A percentile compares a stretch with the other conserved stretches of the same genome.
phyloP scores from a whole-genome alignment of 1,140 invertebrate genomes.

The Caenorhabditis remanei region DNA sequence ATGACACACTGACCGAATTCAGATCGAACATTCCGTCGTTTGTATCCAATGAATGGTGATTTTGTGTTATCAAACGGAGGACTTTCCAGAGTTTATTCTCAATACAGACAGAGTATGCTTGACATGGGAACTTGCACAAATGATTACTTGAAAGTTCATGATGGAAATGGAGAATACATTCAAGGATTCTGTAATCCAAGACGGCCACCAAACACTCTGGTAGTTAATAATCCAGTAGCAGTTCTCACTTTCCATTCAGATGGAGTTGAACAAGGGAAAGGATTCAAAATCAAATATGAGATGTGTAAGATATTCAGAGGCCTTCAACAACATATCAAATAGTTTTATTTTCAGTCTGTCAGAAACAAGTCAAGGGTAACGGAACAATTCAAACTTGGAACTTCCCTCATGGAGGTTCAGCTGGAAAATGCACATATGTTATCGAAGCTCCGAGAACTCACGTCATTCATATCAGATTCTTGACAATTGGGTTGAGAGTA shows the following conservation, averaged over 20 bases:
- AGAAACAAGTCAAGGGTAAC: conserved; percentile 65
- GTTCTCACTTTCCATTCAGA: conserved; percentile 78
- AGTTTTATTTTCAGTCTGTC: conserved; percentile 26
- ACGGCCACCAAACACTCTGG: conserved; percentile 12
- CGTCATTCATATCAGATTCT: conserved; percentile 69
- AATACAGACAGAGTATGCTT: neutral
- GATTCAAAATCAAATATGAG: conserved; percentile 70
- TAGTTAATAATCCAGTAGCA: conserved; percentile 17
- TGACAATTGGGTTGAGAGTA: conserved; percentile 71
- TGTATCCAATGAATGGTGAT: neutral
- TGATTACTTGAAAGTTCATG: conserved; percentile 25
- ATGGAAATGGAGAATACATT: conserved; percentile 35
- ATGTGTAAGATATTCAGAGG: conserved; percentile 30
- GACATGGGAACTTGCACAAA: conserved; percentile 15
- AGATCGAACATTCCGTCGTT: conserved; percentile 33
- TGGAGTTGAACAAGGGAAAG: conserved; percentile 63
- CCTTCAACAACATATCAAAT: neutral
- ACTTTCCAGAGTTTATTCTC: neutral
- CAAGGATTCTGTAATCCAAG: conserved; percentile 44
- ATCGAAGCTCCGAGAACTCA: conserved; percentile 68
- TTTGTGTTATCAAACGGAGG: neutral
- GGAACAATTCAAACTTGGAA: conserved; percentile 76
- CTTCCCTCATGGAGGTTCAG: conserved; percentile 65
- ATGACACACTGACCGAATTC: neutral
- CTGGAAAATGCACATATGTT: conserved; percentile 69